A percentile compares a stretch with the other conserved stretches of the same genome.
These are phyloP conservation scores for Perithous albicinctus DNA, from an alignment of 2,888 invertebrate genomes.

Conservation along the genomic window DNA sequence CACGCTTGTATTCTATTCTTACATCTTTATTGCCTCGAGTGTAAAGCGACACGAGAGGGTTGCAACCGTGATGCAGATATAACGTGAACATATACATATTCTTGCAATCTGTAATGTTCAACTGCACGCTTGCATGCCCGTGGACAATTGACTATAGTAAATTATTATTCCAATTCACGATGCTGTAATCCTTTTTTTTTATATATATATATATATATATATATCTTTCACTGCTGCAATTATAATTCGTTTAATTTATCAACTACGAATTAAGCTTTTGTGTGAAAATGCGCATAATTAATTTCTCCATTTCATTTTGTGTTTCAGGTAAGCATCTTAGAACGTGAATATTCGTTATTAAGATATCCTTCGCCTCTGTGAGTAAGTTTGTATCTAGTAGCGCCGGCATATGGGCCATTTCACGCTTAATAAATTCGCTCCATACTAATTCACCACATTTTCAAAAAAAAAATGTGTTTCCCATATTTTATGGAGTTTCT, in stretches of 20 bases:
- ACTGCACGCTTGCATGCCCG: constrained; percentile 28
- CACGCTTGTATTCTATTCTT: constrained; percentile 44
- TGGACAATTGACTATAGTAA: constrained; percentile 24
- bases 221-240: background rate
- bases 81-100: constrained; percentile 28
- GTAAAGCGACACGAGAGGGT: constrained; percentile 32
- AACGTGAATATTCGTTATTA: constrained; percentile 31
- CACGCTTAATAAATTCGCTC: background rate
- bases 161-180: constrained; percentile 8
- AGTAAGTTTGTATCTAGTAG: constrained; percentile 28
- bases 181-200: background rate
- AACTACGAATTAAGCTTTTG: background rate
- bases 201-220: background rate
- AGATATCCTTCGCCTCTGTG: constrained; percentile 24
- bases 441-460: background rate
- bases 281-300: constrained; percentile 1
- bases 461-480: background rate
- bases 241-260: constrained; percentile 25
- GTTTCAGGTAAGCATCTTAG: constrained; percentile 75
- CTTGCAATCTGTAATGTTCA: constrained; percentile 9
- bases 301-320: constrained; percentile 57
- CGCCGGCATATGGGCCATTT: background rate
- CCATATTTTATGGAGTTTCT: too few relatives aligned
- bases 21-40: constrained; percentile 47
- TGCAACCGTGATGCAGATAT: constrained; percentile 15